Evolutionary conservation across 1,140 invertebrate genomes (phyloP).

Genomic region (Platorchestia sp.): DNA sequence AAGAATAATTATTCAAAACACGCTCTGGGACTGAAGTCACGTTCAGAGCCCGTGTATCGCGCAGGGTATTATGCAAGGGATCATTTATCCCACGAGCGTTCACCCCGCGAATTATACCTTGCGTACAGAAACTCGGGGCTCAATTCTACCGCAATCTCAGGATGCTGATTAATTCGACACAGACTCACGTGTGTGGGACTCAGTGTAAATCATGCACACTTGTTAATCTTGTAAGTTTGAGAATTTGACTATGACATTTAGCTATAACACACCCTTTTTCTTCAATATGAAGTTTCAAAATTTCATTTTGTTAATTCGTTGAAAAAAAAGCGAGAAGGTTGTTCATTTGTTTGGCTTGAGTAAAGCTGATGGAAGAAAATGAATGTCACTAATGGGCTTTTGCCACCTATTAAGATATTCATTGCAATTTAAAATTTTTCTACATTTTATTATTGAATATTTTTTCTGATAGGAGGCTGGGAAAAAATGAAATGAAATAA

Average conservation of each 20-base stretch:
- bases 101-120: conserved; percentile 21
- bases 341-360: background rate
- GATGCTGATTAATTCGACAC: background rate
- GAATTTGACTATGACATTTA: background rate
- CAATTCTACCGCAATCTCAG: background rate
- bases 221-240: background rate
- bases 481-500: background rate
- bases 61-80: conserved; percentile 1
- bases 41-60: background rate
- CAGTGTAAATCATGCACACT: background rate
- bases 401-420: background rate
- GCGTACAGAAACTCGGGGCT: background rate
- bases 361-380: background rate
- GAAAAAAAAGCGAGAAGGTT: background rate
- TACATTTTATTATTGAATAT: background rate
- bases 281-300: background rate
- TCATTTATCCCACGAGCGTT: conserved; percentile 37
- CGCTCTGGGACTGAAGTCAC: conserved; percentile 40
- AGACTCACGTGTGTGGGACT: background rate
- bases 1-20: conserved; percentile 46
- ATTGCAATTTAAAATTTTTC: background rate
- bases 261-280: background rate
- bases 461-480: background rate
- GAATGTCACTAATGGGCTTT: background rate
- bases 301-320: background rate